Base-by-base conservation (phyloP, 1,140 invertebrate genomes). In the Brachionus calyciflorus region DNA sequence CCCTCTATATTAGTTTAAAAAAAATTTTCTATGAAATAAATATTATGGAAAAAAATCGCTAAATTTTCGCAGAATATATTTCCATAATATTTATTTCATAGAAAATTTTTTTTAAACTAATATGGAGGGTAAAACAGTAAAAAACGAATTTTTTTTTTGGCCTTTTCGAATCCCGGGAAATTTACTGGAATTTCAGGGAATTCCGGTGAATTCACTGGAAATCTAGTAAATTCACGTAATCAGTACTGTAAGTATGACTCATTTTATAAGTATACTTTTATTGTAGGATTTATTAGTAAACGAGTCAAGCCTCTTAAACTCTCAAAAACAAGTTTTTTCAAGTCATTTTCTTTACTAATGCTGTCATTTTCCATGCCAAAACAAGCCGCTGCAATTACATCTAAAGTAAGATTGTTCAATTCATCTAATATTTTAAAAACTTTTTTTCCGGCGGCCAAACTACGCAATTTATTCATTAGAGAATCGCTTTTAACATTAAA, bases 401-500 rank as follows among this genome's bases (percentile, higher is more conserved):
- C 65, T n/a, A 48, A 14, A 4, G 65, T 70, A 26, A 51, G 28
- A 70, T 49, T 49, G 44, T 70, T 70, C 37, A 70, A 6, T 17
- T 70, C 65, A n/a, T 70, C 48, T 19, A 70, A 37, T 19, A 70
- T 49, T 49, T n/a, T 70, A 37, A 70, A 46, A 17, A 44, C 1
- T 4, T 21, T 48, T 51, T 26, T 51, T 17, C 48, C 30, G 28
- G 44, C 65, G 24, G 65, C 41, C 12, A 28, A 48, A 51, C 28
- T 51, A 28, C 65, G 26, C 10, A 70, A 17, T 19, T 70, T 70
- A n/a, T 46, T 10, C 65, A 70, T 48, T 0, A 70, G 65, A 28
- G 28, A 7, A 51, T 70, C 65, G 28, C 44, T 51, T 70, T 70
- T 70, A n/a, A 17, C 2, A 46, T 70, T 70, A 33, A 70, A 70